Evolutionary conservation across 2,888 invertebrate genomes (phyloP), one percentile per base, ranked within the genome.

Genomic region (Trichopria drosophilae): DNA sequence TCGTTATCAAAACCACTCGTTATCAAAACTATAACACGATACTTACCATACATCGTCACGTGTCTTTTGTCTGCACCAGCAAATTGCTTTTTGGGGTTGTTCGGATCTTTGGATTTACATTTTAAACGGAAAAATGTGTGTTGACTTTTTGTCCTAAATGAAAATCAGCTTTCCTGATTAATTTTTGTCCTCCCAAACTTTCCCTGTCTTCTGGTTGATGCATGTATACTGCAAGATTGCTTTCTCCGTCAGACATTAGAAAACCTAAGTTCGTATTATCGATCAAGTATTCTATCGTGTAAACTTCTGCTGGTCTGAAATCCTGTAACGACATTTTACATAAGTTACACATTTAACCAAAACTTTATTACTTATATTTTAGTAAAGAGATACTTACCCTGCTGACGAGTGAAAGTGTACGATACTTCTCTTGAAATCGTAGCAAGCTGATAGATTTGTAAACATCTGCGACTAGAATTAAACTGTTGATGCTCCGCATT

Each of bases 131-230:
- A 93, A 82, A 96, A 93, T 7, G 90, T n/a, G n/a, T 84, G 74
- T 92, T 88, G 2, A 96, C 84, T 57, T 87, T 84, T 73, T 93
- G 93, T 0, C 93, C 92, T 42, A 96, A 72, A 76, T 98, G 94
- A 76, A 94, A 93, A 79, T 97, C 98, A 6, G 92, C 93, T 76
- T 93, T 92, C 61, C 94, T 82, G 49, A 98, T 81, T 46, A 99
- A 79, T 24, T 93, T 84, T 72, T 94, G 95, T 0, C 93, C 98
- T 64, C 98, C 98, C 61, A 87, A 84, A 59, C 94, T 94, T 78
- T 96, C 96, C 50, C 93, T 80, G 0, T 92, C 87, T 74, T 98
- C 96, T 6, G 98, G 98, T 71, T 94, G 92, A 76, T 98, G 97
- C 85, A 93, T 92, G 75, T 92, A 96, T 15, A 96, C 78, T 1